Percentiles rank a stretch among this genome's conserved stretches.
phyloP scores from a whole-genome alignment of 2,113 vertebrate species.

The Toxotes jaculatrix region DNA sequence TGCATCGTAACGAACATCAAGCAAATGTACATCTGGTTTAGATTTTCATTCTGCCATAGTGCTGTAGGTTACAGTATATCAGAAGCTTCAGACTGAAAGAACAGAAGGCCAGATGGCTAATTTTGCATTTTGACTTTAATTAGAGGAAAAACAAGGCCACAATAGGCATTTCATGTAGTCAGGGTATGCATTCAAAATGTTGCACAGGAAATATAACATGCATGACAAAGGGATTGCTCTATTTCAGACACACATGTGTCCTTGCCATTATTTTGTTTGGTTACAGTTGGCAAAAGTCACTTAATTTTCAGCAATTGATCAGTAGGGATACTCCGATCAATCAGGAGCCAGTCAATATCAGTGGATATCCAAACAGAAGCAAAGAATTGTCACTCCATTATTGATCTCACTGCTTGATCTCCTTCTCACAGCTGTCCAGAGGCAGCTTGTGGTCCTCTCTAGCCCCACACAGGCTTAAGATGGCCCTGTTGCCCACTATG shows the following conservation, averaged over 20 bases:
- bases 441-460: not conserved
- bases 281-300: conserved; percentile 25
- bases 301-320: not conserved
- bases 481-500: not conserved
- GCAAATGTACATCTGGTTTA: conserved; percentile 65
- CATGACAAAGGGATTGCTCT: conserved; percentile 26
- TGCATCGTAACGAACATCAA: conserved; percentile 50
- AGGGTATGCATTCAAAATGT: conserved; percentile 46
- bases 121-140: conserved; percentile 74
- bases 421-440: not conserved
- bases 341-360: conserved; percentile 19
- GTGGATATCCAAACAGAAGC: conserved; percentile 17
- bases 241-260: conserved; percentile 26
- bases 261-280: conserved; percentile 27
- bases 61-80: conserved; percentile 61
- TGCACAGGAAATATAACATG: conserved; percentile 29
- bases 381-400: not conserved
- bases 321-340: conserved; percentile 1
- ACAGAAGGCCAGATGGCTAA: conserved; percentile 67
- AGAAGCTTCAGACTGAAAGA: conserved; percentile 52
- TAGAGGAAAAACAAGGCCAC: conserved; percentile 49
- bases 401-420: conserved; percentile 15
- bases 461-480: not conserved
- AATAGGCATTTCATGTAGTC: conserved; percentile 51
- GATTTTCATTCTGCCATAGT: conserved; percentile 47